phyloP scores from a whole-genome alignment of 53 echinoderm and acorn worm species.

The Zoroaster sp. region DNA sequence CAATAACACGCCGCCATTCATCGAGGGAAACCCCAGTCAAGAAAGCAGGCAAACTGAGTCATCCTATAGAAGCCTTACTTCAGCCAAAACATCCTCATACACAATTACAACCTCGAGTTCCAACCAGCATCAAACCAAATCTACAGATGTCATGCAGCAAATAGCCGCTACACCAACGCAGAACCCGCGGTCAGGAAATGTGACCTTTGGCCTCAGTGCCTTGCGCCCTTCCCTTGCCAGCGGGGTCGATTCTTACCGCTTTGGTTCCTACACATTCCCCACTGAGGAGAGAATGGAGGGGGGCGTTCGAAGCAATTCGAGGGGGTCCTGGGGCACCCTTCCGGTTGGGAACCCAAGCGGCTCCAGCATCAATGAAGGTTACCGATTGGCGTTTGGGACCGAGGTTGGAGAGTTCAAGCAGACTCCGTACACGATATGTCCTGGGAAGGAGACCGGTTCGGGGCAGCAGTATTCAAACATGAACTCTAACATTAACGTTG shows the following conservation, averaged over 20 bases:
- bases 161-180: neutral
- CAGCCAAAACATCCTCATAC: neutral
- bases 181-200: neutral
- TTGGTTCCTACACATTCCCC: neutral
- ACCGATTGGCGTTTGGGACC: slow-evolving; percentile 17
- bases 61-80: neutral
- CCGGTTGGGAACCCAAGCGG: neutral
- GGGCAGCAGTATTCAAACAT: slow-evolving; percentile 17
- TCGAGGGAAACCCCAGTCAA: neutral
- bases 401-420: slow-evolving; percentile 24
- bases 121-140: neutral
- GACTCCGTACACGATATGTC: slow-evolving; percentile 8
- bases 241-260: slow-evolving; percentile 15
- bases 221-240: neutral
- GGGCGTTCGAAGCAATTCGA: neutral
- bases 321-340: neutral
- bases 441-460: neutral
- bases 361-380: neutral
- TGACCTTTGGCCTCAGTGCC: neutral
- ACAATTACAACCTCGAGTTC: neutral
- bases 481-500: slow-evolving; percentile 6
- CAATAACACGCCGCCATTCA: neutral
- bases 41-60: neutral
- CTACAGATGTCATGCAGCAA: neutral
- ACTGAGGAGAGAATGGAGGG: neutral